Percentiles rank a stretch among this genome's conserved stretches.
Conservation (phyloP, 2,888 invertebrate species). For the Lagria hirta region DNA sequence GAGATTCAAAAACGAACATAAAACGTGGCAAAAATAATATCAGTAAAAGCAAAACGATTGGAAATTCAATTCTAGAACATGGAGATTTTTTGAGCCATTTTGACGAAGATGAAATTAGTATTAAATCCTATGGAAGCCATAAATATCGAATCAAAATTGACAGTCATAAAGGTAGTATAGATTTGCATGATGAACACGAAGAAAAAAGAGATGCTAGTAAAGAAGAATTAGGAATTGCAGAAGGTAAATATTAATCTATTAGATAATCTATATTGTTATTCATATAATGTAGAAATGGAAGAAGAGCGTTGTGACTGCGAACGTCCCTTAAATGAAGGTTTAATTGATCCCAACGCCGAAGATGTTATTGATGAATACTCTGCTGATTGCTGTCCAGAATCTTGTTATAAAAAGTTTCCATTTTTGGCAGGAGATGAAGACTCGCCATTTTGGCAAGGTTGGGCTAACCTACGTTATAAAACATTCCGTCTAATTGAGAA, state of each 20-base stretch:
- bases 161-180: slow-evolving; percentile 87
- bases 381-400: slow-evolving; percentile 90
- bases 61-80: slow-evolving; percentile 68
- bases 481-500: slow-evolving; percentile 96
- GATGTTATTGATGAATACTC: slow-evolving; percentile 83
- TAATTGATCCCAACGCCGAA: slow-evolving; percentile 75
- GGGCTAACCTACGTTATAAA: slow-evolving; percentile 89
- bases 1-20: slow-evolving; percentile 71
- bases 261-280: neutral
- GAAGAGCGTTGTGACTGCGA: slow-evolving; percentile 63
- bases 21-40: slow-evolving; percentile 76
- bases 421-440: slow-evolving; percentile 89
- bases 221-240: slow-evolving; percentile 84
- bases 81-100: slow-evolving; percentile 51
- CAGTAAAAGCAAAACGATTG: slow-evolving; percentile 70
- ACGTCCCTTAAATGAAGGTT: slow-evolving; percentile 69
- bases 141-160: slow-evolving; percentile 88
- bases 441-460: slow-evolving; percentile 92
- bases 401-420: slow-evolving; percentile 83
- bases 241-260: slow-evolving; percentile 61
- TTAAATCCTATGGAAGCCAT: slow-evolving; percentile 90
- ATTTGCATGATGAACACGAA: slow-evolving; percentile 74
- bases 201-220: slow-evolving; percentile 88
- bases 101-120: slow-evolving; percentile 80
- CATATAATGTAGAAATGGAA: slow-evolving; percentile 28